phyloP scores from a whole-genome alignment of 2,888 invertebrate genomes.

The Tetragonula carbonaria region DNA sequence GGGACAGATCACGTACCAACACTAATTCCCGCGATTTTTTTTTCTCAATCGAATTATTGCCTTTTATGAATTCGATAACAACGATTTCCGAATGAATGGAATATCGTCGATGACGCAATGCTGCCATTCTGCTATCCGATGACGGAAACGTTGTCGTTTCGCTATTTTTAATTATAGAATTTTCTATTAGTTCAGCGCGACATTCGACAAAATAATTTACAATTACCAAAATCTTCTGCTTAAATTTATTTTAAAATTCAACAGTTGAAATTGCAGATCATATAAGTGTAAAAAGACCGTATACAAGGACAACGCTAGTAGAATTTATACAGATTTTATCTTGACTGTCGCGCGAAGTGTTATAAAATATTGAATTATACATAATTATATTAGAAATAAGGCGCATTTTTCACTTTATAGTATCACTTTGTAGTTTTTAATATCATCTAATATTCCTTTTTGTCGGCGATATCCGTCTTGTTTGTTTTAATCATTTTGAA shows the following conservation, averaged over 20 bases:
- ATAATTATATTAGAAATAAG: too few relatives aligned
- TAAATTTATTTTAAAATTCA: neutral
- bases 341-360: too few relatives aligned
- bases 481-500: too few relatives aligned
- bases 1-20: conserved; percentile 32
- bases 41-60: conserved; percentile 44
- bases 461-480: too few relatives aligned
- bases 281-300: neutral
- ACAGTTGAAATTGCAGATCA: neutral
- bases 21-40: conserved; percentile 46
- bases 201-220: neutral
- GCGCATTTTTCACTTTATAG: too few relatives aligned
- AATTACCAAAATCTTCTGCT: neutral
- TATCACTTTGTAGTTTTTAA: too few relatives aligned
- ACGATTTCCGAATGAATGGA: conserved; percentile 14
- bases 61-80: conserved; percentile 35
- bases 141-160: neutral
- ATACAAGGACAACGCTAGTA: too few relatives aligned
- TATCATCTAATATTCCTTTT: too few relatives aligned
- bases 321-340: too few relatives aligned
- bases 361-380: too few relatives aligned
- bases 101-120: neutral
- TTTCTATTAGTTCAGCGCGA: neutral
- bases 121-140: neutral
- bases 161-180: neutral